Base-by-base conservation (phyloP, 2,797 vertebrate genomes). In the Chelidonichthys spinosus region DNA sequence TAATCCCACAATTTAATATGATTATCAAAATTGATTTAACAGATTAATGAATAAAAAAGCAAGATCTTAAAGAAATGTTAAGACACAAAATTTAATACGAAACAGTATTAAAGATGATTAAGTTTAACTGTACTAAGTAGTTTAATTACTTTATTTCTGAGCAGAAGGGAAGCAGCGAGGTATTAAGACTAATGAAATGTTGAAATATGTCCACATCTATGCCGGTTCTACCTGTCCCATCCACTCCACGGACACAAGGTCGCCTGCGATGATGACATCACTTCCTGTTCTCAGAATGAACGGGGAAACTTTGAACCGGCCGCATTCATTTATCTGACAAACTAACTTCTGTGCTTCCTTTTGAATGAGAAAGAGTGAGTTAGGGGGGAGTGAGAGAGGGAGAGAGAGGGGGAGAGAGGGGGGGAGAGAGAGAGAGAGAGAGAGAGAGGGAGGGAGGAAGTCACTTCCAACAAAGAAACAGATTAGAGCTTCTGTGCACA, bases 261-360 rank as follows among this genome's bases (percentile, higher is more conserved):
- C 44, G n/a, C 50, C 43, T 46, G 4, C 7, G 50, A 68, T 86
- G 82, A 90, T 73, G 81, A 88, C 87, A 88, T 72, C 47, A 6
- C 63, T 74, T 84, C 75, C 78, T 73, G 65, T 32, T 11, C 67
- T 6, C 52, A 49, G 63, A 40, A 66, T 76, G 69, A 84, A 88
- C 72, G 72, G 69, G 69, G 36, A 82, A 76, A 71, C 4, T 50
- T 85, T 60, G 61, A 32, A 11, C 15, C 77, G 33, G 67, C 79
- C 36, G 18, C 11, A 82, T 56, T 84, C 63, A 88, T 90, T 77
- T 88, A 81, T 71, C 83, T 77, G 74, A 76, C 85, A 88, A 87
- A 90, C 74, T 52, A 80, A 87, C 85, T 85, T 85, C 81, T 55
- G 11, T 7, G 73, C 87, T 83, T 73, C 85, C 40, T 54, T 82